A percentile compares a stretch with the other conserved stretches of the same genome.
Evolutionary conservation across 2,113 vertebrate species (phyloP).

Genomic region (Aythya baeri): DNA sequence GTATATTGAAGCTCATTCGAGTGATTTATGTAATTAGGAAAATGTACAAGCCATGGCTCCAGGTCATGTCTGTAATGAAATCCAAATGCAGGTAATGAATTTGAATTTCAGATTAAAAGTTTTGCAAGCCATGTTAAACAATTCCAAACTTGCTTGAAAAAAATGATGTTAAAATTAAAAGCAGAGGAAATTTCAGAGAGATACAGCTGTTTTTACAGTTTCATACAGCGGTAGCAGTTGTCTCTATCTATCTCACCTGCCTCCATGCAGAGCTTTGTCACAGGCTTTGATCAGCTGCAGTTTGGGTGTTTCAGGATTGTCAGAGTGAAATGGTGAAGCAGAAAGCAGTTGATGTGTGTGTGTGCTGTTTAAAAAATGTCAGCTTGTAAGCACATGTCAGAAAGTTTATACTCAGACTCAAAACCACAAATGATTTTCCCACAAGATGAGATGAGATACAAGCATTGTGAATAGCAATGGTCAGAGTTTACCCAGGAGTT

Average conservation of each 20-base stretch:
- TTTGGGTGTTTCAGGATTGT: background rate
- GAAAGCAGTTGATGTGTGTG: background rate
- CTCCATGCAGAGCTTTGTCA: background rate
- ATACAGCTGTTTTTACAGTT: background rate
- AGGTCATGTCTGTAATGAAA: slow-evolving; percentile 39
- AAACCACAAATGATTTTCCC: slow-evolving; percentile 19
- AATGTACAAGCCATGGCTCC: slow-evolving; percentile 3
- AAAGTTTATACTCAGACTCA: background rate
- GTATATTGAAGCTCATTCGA: background rate
- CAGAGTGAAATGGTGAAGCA: background rate
- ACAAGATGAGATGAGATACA: background rate
- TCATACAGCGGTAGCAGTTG: background rate
- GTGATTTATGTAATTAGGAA: slow-evolving; percentile 39
- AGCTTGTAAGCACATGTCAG: background rate
- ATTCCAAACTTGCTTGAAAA: background rate
- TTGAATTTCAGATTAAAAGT: background rate
- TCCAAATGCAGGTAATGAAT: slow-evolving; percentile 39
- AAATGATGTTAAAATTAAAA: background rate
- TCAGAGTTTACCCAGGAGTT: background rate
- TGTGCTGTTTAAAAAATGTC: background rate
- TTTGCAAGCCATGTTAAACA: slow-evolving; percentile 7
- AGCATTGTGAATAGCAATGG: background rate
- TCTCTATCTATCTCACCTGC: background rate
- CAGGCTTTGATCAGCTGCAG: background rate
- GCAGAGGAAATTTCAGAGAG: background rate